Percentiles rank a stretch among this genome's conserved stretches.
phyloP scores from a whole-genome alignment of 2,888 invertebrate genomes.

The Troglohyphantes excavatus region DNA sequence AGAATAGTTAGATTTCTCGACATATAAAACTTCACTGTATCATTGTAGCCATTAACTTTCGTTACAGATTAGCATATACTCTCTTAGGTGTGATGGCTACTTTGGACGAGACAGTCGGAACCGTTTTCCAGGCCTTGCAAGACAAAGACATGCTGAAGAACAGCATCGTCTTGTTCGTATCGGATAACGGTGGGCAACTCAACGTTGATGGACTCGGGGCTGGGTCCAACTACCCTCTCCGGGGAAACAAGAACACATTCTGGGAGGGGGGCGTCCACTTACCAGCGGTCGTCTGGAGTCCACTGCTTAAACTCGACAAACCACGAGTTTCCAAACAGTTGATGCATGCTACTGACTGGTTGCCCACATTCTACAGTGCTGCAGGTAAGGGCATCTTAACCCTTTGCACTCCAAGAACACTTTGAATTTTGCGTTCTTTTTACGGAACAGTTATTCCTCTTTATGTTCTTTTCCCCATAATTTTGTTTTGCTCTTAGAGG shows the following conservation, averaged over 20 bases:
- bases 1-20: no score
- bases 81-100: constrained; percentile 90
- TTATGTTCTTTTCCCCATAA: no score
- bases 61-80: no score
- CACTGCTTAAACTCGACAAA: constrained; percentile 85
- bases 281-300: constrained; percentile 90
- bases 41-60: no score
- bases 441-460: no score
- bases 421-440: no score
- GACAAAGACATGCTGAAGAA: constrained; percentile 88
- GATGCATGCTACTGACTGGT: constrained; percentile 91
- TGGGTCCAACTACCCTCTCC: constrained; percentile 86
- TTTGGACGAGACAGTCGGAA: constrained; percentile 92
- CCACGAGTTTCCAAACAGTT: constrained; percentile 86
- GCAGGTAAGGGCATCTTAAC: no score
- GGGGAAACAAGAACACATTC: constrained; percentile 85
- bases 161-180: constrained; percentile 91
- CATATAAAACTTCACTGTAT: no score
- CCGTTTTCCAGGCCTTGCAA: constrained; percentile 88
- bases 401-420: no score
- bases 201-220: no score
- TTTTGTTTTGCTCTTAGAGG: no score
- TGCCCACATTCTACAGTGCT: no score
- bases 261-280: constrained; percentile 97
- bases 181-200: constrained; percentile 90